These are phyloP conservation scores for Agrilus planipennis DNA, from an alignment of 1,140 invertebrate species.

Conservation along the genomic window DNA sequence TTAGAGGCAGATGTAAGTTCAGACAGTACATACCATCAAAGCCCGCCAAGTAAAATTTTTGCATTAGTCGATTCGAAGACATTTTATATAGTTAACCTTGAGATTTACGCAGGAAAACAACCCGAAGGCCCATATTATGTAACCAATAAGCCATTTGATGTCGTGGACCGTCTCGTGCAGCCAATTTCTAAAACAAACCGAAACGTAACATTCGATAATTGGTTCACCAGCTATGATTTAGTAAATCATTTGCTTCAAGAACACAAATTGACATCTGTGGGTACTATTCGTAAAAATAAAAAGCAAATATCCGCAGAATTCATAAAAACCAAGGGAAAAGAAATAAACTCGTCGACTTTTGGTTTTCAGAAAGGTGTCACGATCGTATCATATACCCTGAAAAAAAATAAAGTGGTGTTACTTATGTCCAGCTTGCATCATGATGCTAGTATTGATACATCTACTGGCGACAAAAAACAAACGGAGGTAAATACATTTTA, in stretches of 20 bases:
- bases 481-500: not conserved
- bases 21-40: conserved; percentile 32
- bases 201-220: conserved; percentile 30
- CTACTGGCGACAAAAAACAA: conserved; percentile 1
- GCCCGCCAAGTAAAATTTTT: conserved; percentile 26
- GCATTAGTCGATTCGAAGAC: conserved; percentile 18
- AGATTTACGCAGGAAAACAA: conserved; percentile 23
- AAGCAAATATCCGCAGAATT: conserved; percentile 6
- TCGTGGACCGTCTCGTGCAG: conserved; percentile 23
- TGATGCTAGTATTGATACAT: conserved; percentile 14
- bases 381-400: conserved; percentile 21
- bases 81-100: conserved; percentile 22
- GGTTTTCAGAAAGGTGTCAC: conserved; percentile 15
- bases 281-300: conserved; percentile 26
- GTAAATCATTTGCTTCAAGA: conserved; percentile 13
- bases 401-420: conserved; percentile 20
- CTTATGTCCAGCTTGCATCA: conserved; percentile 24
- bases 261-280: conserved; percentile 20
- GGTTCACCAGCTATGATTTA: conserved; percentile 23
- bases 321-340: not conserved
- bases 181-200: conserved; percentile 21
- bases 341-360: no score
- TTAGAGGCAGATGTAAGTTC: conserved; percentile 33
- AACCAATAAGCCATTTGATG: conserved; percentile 13
- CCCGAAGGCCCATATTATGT: conserved; percentile 18